Conservation (phyloP, 2,888 invertebrate genomes). For the Chaetoderma sp. region DNA sequence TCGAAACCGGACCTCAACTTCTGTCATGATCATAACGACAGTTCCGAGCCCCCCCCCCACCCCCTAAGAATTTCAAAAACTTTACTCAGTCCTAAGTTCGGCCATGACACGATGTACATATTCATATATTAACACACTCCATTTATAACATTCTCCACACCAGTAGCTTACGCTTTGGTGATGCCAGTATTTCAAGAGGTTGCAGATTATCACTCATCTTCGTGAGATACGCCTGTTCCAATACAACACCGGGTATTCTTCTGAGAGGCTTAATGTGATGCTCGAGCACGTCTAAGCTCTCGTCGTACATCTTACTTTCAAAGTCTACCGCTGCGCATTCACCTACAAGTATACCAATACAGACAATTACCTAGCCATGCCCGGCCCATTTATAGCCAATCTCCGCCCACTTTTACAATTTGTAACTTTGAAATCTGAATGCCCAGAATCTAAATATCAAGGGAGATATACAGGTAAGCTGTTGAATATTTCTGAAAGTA, state of each 20-base stretch:
- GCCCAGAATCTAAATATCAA: too few relatives aligned
- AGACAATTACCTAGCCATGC: too few relatives aligned
- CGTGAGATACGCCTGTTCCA: conserved; percentile 66
- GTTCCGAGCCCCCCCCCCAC: neutral
- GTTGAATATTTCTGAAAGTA: too few relatives aligned
- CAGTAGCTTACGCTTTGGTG: conserved; percentile 46
- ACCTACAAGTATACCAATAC: conserved; percentile 47
- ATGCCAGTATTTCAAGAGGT: conserved; percentile 55
- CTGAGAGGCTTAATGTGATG: conserved; percentile 62
- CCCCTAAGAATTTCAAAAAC: neutral
- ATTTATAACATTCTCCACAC: too few relatives aligned
- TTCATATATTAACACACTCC: too few relatives aligned
- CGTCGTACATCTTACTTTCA: conserved; percentile 65
- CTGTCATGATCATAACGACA: neutral
- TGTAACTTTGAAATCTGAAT: too few relatives aligned
- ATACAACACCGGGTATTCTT: conserved; percentile 63
- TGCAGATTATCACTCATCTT: conserved; percentile 66
- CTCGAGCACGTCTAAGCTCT: conserved; percentile 64
- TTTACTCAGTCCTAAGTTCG: neutral
- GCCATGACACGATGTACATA: too few relatives aligned
- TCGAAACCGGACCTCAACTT: neutral
- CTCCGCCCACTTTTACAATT: too few relatives aligned
- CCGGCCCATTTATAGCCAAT: too few relatives aligned
- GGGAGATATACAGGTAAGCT: too few relatives aligned
- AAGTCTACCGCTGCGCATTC: conserved; percentile 67